Base-by-base conservation (phyloP, 2,113 vertebrate genomes). In the Rynchops niger region DNA sequence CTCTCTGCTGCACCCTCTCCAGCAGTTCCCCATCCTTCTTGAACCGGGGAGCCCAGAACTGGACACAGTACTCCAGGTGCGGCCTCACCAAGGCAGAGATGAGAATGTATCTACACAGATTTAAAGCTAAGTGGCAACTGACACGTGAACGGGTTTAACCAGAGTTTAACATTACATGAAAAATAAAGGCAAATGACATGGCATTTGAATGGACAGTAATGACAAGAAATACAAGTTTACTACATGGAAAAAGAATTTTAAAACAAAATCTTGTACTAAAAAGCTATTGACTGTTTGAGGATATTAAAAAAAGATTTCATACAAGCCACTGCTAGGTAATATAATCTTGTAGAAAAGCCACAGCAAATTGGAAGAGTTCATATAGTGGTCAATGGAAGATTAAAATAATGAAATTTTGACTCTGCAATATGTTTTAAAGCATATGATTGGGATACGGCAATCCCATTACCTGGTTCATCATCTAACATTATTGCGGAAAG, bases 351-450 rank as follows among this genome's bases (percentile, higher is more conserved):
- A 61, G 52, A 45, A 94, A 86, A 82, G 62, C 58, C 74, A 83
- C 79, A 58, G 62, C 21, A 53, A 90, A 77, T 50, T 72, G 53
- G 38, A 83, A 53, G 71, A 74, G 82, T 92, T 95, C 74, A 62
- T 21, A 14, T 0, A 61, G 43, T 66, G 90, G 87, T 80, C 90
- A 93, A 61, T 56, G 71, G 62, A 53, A 91, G 85, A 96, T 94
- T 85, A 91, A 96, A 96, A 94, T 76, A 89, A 96, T 77, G 52
- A 79, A 79, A 95, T 94, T 94, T 87, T 90, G 78, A 69, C 70
- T 50, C 49, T 7, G 4, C 3, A 23, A 80, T 62, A 55, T 50
- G 73, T 87, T 86, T 88, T 55, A 80, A 90, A 92, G 47, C 82
- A 47, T 77, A 53, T 65, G 62, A 92, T 26, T 83, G 71, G 62